Conservation (phyloP, 2,797 vertebrate species). For the Hoplostethus mediterraneus region DNA sequence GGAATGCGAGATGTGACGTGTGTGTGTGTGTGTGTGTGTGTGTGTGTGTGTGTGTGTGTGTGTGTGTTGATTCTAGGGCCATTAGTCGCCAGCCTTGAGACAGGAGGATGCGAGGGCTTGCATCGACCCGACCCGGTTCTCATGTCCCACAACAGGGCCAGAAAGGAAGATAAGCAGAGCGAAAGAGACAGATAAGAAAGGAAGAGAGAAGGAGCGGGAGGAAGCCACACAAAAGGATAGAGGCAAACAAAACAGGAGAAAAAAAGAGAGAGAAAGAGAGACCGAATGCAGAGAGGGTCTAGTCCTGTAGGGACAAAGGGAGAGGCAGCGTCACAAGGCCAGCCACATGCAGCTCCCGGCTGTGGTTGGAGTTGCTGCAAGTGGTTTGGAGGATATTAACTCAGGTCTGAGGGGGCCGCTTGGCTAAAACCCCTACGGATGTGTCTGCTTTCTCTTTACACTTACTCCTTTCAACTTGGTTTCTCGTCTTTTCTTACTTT, state of each 20-base stretch:
- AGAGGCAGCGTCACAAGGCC: neutral
- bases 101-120: conserved; percentile 12
- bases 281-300: neutral
- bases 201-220: conserved; percentile 13
- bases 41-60: conserved; percentile 3
- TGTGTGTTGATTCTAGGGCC: conserved; percentile 42
- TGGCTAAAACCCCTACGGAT: conserved; percentile 2
- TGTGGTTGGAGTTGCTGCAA: neutral
- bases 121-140: conserved; percentile 39
- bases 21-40: neutral
- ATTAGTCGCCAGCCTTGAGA: conserved; percentile 52
- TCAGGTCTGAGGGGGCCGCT: neutral
- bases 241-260: conserved; percentile 28
- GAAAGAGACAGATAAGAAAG: neutral
- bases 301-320: neutral
- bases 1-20: neutral
- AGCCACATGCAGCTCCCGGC: neutral
- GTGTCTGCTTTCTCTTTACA: conserved; percentile 12
- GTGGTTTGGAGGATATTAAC: conserved; percentile 16
- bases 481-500: conserved; percentile 24
- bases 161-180: conserved; percentile 28
- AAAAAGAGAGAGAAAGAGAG: neutral
- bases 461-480: neutral
- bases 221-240: conserved; percentile 44
- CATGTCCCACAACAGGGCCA: conserved; percentile 28